Evolutionary conservation across 2,888 invertebrate genomes (phyloP).

Genomic region (Neoitamus cyanurus): DNA sequence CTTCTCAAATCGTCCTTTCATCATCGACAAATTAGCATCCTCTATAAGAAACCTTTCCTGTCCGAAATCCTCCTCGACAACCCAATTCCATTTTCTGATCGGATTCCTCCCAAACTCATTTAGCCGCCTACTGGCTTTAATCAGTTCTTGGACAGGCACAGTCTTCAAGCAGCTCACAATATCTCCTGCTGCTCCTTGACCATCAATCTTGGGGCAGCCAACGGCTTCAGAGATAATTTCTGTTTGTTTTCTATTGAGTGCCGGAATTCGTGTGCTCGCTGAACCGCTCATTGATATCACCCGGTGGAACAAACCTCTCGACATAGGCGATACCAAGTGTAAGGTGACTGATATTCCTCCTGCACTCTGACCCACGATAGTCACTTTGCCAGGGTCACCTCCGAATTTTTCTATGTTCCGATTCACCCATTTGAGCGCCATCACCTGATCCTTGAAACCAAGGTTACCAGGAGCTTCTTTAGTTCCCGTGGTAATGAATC

Average conservation of each 20-base stretch:
- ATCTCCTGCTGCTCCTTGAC: conserved; percentile 64
- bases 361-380: conserved; percentile 73
- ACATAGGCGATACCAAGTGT: conserved; percentile 75
- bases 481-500: conserved; percentile 75
- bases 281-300: conserved; percentile 78
- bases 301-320: conserved; percentile 76
- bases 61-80: conserved; percentile 67
- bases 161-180: conserved; percentile 73
- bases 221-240: neutral
- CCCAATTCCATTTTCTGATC: conserved; percentile 62
- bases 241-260: conserved; percentile 71
- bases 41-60: conserved; percentile 66
- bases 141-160: conserved; percentile 58
- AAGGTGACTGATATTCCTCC: conserved; percentile 68
- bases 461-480: conserved; percentile 75
- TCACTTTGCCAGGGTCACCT: conserved; percentile 74
- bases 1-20: neutral
- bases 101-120: conserved; percentile 43
- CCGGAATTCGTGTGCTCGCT: conserved; percentile 69
- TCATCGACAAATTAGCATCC: conserved; percentile 58
- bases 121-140: conserved; percentile 7
- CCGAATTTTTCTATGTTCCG: conserved; percentile 75
- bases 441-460: conserved; percentile 78
- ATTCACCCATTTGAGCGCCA: conserved; percentile 74
- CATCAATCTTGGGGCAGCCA: conserved; percentile 70